phyloP scores from a whole-genome alignment of 2,113 vertebrate genomes.

The Charadrius vociferus region DNA sequence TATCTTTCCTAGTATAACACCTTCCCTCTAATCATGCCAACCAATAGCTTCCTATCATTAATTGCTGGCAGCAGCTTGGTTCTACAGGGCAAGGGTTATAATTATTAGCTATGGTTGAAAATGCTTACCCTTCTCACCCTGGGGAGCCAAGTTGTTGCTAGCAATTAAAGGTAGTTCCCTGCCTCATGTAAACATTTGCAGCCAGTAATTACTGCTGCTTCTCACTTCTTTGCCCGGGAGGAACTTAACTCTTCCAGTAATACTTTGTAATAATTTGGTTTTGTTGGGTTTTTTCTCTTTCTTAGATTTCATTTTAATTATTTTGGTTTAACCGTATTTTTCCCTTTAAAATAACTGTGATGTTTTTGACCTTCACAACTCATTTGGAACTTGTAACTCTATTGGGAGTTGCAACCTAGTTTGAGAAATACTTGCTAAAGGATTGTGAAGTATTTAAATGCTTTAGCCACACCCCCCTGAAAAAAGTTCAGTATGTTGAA shows the following conservation, averaged over 20 bases:
- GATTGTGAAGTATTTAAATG: not conserved
- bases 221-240: not conserved
- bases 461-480: not conserved
- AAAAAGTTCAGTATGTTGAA: not conserved
- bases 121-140: slow-evolving; percentile 7
- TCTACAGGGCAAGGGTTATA: not conserved
- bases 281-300: not conserved
- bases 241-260: not conserved
- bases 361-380: not conserved
- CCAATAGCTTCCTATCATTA: not conserved
- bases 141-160: not conserved
- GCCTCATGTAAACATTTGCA: not conserved
- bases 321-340: not conserved
- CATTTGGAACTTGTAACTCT: not conserved
- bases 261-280: not conserved
- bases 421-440: not conserved
- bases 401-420: not conserved
- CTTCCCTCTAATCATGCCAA: not conserved
- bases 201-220: not conserved
- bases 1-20: not conserved
- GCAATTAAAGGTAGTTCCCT: slow-evolving; percentile 5
- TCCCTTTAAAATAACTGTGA: not conserved
- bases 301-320: not conserved
- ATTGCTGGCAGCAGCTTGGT: not conserved
- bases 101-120: slow-evolving; percentile 1